Evolutionary conservation across 2,113 vertebrate genomes (phyloP).

Genomic region (Peucedramus taeniatus): DNA sequence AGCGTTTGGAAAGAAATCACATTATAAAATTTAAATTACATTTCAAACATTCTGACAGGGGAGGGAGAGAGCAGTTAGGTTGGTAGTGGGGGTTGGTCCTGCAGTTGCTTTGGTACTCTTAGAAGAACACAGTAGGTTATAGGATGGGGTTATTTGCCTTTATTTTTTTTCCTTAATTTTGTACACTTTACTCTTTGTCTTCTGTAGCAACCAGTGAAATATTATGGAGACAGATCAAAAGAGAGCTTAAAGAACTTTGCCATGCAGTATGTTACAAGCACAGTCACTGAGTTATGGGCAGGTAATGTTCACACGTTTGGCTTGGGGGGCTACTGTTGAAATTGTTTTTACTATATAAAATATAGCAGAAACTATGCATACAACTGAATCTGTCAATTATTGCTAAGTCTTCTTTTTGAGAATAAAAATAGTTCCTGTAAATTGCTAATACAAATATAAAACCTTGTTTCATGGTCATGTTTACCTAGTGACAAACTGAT

Average conservation of each 20-base stretch:
- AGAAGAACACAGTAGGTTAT: neutral
- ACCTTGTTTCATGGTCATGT: neutral
- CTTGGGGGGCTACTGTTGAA: neutral
- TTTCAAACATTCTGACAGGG: neutral
- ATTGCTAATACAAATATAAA: neutral
- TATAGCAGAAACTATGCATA: neutral
- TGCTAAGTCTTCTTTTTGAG: neutral
- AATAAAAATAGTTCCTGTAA: neutral
- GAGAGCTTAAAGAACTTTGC: constrained; percentile 84
- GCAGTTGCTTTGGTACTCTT: neutral
- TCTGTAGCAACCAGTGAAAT: constrained; percentile 87
- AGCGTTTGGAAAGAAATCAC: neutral
- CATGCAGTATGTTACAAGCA: constrained; percentile 89
- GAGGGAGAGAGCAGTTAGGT: neutral
- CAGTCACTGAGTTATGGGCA: constrained; percentile 87
- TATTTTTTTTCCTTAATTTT: neutral
- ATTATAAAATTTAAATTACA: neutral
- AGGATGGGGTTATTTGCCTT: neutral
- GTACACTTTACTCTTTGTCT: neutral
- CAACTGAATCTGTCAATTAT: neutral
- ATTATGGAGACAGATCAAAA: constrained; percentile 84
- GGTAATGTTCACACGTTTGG: constrained; percentile 74
- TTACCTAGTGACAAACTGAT: neutral
- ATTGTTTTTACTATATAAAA: neutral
- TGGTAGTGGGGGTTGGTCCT: neutral